These are phyloP conservation scores for Leptinotarsa lineolata DNA, from an alignment of 1,140 invertebrate species.

Conservation along the genomic window DNA sequence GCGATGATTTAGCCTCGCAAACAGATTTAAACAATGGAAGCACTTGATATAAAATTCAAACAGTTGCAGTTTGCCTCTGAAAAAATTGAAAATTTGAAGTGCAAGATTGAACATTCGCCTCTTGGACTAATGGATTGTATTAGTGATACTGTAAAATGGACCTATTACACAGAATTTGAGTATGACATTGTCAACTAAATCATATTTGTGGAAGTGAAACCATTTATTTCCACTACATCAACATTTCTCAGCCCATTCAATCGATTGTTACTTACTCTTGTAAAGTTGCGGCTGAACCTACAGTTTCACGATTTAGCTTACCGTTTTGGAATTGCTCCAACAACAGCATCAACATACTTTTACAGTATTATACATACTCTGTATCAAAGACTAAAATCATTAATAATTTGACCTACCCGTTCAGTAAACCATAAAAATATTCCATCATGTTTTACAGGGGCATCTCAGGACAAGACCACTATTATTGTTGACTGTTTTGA, in stretches of 20 bases:
- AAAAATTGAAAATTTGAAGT: too few species aligned
- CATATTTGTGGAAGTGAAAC: slow-evolving; percentile 7
- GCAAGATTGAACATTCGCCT: too few species aligned
- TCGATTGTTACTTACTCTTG: slow-evolving; percentile 19
- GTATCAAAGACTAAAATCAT: background rate
- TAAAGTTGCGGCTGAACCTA: slow-evolving; percentile 25
- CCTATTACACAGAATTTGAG: slow-evolving; percentile 24
- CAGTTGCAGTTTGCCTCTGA: too few species aligned
- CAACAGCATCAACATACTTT: slow-evolving; percentile 14
- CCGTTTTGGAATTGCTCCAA: slow-evolving; percentile 25
- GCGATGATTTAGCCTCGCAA: too few species aligned
- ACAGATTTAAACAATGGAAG: too few species aligned
- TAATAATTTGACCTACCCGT: slow-evolving; percentile 20
- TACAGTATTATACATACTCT: background rate
- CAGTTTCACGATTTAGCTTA: slow-evolving; percentile 26
- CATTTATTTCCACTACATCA: background rate
- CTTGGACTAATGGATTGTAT: too few species aligned
- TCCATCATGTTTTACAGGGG: slow-evolving; percentile 23
- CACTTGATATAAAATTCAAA: too few species aligned
- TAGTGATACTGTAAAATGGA: slow-evolving; percentile 11
- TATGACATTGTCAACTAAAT: slow-evolving; percentile 14
- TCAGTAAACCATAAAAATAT: slow-evolving; percentile 7
- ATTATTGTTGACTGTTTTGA: slow-evolving; percentile 29
- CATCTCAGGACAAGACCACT: slow-evolving; percentile 24
- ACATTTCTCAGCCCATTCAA: background rate